These are phyloP conservation scores for Mimumesa dahlbomi DNA, from an alignment of 2,888 invertebrate genomes.

Conservation along the genomic window DNA sequence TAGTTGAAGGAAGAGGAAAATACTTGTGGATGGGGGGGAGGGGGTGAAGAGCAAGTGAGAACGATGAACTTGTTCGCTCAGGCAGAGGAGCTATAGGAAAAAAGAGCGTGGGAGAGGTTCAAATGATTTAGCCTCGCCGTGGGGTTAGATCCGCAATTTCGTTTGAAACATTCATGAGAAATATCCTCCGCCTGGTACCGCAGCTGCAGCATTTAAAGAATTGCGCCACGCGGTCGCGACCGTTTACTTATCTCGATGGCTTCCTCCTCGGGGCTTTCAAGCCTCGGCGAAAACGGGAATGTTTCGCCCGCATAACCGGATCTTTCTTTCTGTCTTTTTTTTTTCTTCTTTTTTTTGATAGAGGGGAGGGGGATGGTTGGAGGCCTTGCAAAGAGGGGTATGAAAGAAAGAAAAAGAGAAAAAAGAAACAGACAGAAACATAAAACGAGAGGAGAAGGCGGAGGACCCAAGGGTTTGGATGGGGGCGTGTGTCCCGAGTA, in stretches of 20 bases:
- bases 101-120: slow-evolving; percentile 57
- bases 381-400: too few species aligned
- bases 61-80: too few species aligned
- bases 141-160: slow-evolving; percentile 79
- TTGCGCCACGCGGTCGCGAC: slow-evolving; percentile 73
- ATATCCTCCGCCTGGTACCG: slow-evolving; percentile 72
- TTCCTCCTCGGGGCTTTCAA: slow-evolving; percentile 60
- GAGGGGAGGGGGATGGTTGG: too few species aligned
- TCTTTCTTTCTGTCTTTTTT: slow-evolving; percentile 54
- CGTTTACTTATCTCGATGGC: slow-evolving; percentile 74
- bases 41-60: too few species aligned
- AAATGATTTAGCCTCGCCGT: slow-evolving; percentile 77
- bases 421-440: slow-evolving; percentile 5
- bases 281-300: slow-evolving; percentile 54
- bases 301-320: slow-evolving; percentile 70
- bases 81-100: slow-evolving; percentile 15
- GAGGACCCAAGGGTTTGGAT: not conserved
- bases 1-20: slow-evolving; percentile 26
- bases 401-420: too few species aligned
- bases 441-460: slow-evolving; percentile 1
- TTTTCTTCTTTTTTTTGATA: too few species aligned
- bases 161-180: slow-evolving; percentile 80
- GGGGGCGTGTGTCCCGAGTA: slow-evolving; percentile 17
- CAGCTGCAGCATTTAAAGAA: slow-evolving; percentile 76
- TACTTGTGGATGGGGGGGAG: slow-evolving; percentile 30